phyloP scores from a whole-genome alignment of 2,888 invertebrate species.

The Nephrotoma flavescens region DNA sequence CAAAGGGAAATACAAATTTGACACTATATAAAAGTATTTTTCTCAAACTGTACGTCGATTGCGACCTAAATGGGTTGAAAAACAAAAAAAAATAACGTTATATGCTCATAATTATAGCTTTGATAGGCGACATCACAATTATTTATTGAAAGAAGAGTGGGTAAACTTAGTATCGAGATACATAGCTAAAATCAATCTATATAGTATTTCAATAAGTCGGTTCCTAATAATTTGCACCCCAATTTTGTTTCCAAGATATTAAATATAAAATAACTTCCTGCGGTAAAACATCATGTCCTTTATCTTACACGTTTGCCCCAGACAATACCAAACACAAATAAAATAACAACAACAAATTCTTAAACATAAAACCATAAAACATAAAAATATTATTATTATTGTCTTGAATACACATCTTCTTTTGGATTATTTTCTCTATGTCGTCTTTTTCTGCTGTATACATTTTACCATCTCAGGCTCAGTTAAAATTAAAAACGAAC shows the following conservation, averaged over 20 bases:
- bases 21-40: no score
- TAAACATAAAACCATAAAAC: background rate
- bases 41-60: no score
- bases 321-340: background rate
- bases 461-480: background rate
- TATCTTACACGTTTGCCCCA: background rate
- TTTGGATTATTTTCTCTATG: background rate
- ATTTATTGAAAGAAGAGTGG: no score
- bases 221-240: background rate
- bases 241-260: background rate
- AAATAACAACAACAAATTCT: background rate
- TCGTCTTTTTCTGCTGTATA: background rate
- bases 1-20: no score
- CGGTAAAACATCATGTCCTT: background rate
- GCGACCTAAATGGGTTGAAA: no score
- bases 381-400: background rate
- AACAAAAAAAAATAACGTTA: no score
- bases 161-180: no score
- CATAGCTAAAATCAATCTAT: no score
- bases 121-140: no score
- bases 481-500: background rate
- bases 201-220: no score
- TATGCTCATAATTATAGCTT: no score
- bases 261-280: background rate
- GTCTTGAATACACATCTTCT: background rate